These are phyloP conservation scores for Himalopsyche kuldschensis DNA, from an alignment of 2,888 invertebrate genomes.

Conservation along the genomic window DNA sequence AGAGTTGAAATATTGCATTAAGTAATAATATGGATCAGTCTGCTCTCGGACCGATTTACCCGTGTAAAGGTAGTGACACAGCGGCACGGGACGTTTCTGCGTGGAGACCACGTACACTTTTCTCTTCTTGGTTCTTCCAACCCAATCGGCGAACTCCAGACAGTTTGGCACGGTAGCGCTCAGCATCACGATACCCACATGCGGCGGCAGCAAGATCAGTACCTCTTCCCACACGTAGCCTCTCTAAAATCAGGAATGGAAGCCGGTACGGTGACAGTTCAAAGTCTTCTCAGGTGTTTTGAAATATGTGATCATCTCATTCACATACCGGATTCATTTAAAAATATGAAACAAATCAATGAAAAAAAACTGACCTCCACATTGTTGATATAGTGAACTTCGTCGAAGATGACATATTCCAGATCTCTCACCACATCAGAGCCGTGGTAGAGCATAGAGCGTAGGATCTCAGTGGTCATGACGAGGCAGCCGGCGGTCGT, in stretches of 20 bases:
- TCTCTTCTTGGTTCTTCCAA: constrained; percentile 82
- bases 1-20: neutral
- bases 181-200: constrained; percentile 94
- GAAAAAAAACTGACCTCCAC: constrained; percentile 64
- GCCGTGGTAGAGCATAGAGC: constrained; percentile 95
- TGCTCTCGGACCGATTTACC: constrained; percentile 54
- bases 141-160: constrained; percentile 93
- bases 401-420: constrained; percentile 99
- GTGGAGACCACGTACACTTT: constrained; percentile 95
- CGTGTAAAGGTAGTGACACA: constrained; percentile 92
- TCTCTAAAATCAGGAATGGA: constrained; percentile 58
- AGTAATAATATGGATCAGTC: neutral
- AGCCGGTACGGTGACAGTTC: neutral
- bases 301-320: neutral
- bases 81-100: constrained; percentile 88
- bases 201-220: constrained; percentile 89
- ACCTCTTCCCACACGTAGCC: constrained; percentile 99
- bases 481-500: constrained; percentile 92
- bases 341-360: neutral
- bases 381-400: constrained; percentile 99
- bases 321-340: too few species aligned
- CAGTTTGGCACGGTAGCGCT: constrained; percentile 99
- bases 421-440: constrained; percentile 92
- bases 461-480: constrained; percentile 98
- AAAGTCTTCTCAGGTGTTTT: too few species aligned